These are phyloP conservation scores for Sinocyclocheilus grahami DNA, from an alignment of 2,113 vertebrate species.

Conservation along the genomic window DNA sequence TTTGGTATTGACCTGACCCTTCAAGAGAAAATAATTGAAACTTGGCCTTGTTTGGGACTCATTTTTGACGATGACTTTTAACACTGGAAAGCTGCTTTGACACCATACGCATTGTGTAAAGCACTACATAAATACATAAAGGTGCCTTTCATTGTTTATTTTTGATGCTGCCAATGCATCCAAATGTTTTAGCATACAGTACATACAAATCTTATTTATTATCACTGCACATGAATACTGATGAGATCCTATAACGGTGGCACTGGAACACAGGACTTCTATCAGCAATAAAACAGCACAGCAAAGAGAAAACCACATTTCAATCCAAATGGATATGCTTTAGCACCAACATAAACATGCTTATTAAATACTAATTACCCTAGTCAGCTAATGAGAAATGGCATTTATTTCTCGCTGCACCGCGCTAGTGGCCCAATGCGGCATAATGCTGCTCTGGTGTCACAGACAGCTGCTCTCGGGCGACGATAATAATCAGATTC, in stretches of 20 bases:
- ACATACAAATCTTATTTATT: neutral
- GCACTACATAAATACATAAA: no score
- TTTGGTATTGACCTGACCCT: no score
- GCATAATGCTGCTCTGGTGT: constrained; percentile 23
- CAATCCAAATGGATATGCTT: neutral
- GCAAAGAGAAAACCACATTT: neutral
- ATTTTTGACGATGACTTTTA: no score
- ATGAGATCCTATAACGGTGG: neutral
- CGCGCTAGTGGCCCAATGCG: constrained; percentile 7
- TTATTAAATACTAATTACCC: constrained; percentile 42
- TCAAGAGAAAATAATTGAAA: no score
- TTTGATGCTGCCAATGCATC: neutral
- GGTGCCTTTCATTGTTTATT: neutral
- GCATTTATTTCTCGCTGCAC: constrained; percentile 17
- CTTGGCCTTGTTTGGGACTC: no score
- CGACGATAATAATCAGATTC: constrained; percentile 48
- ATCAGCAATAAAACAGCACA: neutral
- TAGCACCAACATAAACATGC: neutral
- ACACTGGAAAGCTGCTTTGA: no score
- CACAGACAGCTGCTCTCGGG: constrained; percentile 25
- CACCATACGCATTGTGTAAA: no score
- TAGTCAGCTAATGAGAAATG: constrained; percentile 23
- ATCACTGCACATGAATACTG: neutral
- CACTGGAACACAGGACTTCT: neutral
- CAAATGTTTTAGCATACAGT: neutral